phyloP scores from a whole-genome alignment of 2,888 invertebrate species.

The Hemithea aestivaria region DNA sequence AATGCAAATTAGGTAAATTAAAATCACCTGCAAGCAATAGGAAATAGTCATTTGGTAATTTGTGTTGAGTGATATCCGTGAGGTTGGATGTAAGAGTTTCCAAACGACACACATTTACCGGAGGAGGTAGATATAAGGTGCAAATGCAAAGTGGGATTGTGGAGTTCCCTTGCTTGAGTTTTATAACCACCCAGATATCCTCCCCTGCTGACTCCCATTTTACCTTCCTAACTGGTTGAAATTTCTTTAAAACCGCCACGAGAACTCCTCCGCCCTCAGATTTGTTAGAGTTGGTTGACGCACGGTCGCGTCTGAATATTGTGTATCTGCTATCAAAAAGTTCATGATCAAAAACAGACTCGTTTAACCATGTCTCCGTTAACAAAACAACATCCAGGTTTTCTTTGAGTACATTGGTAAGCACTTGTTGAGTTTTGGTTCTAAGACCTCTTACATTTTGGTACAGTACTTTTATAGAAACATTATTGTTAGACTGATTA shows the following conservation, averaged over 20 bases:
- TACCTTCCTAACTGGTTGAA: background rate
- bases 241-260: background rate
- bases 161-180: background rate
- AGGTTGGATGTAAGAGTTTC: background rate
- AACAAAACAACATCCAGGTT: background rate
- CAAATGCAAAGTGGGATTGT: background rate
- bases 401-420: background rate
- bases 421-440: background rate
- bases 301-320: constrained; percentile 7
- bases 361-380: constrained; percentile 8
- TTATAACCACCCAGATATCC: too few relatives aligned
- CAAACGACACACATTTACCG: background rate
- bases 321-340: constrained; percentile 6
- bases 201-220: background rate
- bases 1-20: background rate
- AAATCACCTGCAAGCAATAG: background rate
- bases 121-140: background rate
- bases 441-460: too few relatives aligned
- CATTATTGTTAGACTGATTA: too few relatives aligned
- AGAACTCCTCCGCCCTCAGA: background rate
- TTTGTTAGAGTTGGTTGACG: background rate
- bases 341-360: constrained; percentile 10
- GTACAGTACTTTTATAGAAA: too few relatives aligned
- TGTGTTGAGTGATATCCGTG: background rate
- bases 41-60: background rate